phyloP scores from a whole-genome alignment of 2,888 invertebrate genomes.

The Orchesellides sinensis region DNA sequence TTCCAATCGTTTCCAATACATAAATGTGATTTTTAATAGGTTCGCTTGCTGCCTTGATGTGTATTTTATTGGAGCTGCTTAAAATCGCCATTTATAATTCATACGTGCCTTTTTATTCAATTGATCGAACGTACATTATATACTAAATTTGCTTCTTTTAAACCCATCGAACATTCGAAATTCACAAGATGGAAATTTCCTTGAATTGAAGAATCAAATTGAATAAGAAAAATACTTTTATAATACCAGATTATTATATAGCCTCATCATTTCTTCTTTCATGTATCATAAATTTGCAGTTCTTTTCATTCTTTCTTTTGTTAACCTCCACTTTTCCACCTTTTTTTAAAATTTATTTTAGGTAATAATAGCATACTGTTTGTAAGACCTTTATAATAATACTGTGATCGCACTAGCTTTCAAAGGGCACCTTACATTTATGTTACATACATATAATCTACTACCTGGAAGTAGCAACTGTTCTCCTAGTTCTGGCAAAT shows the following conservation, averaged over 20 bases:
- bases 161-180: neutral
- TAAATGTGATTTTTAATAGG: neutral
- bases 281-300: neutral
- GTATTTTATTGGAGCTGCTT: too few species aligned
- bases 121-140: neutral
- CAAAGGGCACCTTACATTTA: neutral
- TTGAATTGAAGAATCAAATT: neutral
- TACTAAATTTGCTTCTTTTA: neutral
- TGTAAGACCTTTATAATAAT: neutral
- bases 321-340: neutral
- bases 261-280: neutral
- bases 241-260: constrained; percentile 7
- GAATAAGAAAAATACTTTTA: neutral
- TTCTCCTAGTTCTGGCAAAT: too few species aligned
- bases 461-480: neutral
- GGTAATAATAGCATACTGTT: neutral
- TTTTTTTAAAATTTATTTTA: neutral
- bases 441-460: neutral
- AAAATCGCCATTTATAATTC: neutral
- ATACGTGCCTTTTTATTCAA: neutral
- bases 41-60: neutral
- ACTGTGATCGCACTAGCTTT: neutral
- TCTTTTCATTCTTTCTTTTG: neutral
- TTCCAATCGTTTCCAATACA: too few species aligned
- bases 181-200: constrained; percentile 4